A percentile compares a stretch with the other conserved stretches of the same genome.
Evolutionary conservation across 2,113 vertebrate species (phyloP).

Genomic region (Anhinga anhinga): DNA sequence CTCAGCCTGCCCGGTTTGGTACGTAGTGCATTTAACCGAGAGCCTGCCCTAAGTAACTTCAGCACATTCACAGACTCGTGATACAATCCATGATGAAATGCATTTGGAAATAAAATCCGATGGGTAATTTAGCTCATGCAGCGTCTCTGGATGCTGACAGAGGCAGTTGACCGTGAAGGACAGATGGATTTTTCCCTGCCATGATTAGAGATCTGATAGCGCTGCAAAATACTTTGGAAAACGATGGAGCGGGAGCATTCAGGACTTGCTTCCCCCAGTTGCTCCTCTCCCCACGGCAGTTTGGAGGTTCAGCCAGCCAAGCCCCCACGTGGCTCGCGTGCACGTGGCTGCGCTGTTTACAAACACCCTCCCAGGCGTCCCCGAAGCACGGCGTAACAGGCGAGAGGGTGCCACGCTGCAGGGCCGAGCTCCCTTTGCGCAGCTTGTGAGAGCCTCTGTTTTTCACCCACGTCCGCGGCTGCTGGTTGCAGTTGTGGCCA

Average conservation of each 20-base stretch:
- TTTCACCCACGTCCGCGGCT: neutral
- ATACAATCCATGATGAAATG: neutral
- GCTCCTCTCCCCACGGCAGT: neutral
- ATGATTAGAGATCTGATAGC: neutral
- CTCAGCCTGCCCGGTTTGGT: neutral
- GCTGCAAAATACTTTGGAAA: neutral
- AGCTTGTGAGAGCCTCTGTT: neutral
- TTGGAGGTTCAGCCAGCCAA: neutral
- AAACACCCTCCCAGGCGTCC: conserved; percentile 54
- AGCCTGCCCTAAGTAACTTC: neutral
- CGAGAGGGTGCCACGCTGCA: neutral
- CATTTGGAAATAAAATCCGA: conserved; percentile 14
- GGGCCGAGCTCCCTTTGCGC: neutral
- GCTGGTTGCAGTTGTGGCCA: neutral
- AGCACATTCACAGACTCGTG: neutral
- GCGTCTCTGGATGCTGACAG: neutral
- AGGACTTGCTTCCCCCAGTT: neutral
- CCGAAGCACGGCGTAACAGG: neutral
- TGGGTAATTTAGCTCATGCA: neutral
- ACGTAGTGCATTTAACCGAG: neutral
- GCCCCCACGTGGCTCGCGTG: neutral
- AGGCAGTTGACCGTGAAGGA: neutral
- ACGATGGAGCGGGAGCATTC: neutral
- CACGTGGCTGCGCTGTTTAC: conserved; percentile 58
- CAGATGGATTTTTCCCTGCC: neutral